Conservation (phyloP, 2,113 vertebrate genomes). For the Urocynchramus pylzowi region DNA sequence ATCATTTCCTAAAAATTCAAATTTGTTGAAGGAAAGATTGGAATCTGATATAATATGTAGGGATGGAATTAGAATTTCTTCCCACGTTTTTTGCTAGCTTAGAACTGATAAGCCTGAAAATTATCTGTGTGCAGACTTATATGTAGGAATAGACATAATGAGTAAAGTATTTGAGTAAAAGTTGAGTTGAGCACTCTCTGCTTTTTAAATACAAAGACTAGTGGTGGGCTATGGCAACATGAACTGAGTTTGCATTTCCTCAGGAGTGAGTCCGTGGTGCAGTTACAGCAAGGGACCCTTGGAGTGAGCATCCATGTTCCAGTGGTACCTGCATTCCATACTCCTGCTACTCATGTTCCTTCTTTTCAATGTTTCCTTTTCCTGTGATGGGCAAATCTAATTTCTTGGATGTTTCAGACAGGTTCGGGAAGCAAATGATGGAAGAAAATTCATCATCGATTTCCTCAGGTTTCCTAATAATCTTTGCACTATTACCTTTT, state of each 20-base stretch:
- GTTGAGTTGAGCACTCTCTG: not conserved
- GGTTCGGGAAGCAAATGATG: not conserved
- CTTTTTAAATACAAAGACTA: not conserved
- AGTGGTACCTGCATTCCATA: not conserved
- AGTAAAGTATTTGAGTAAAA: not conserved
- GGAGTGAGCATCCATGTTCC: not conserved
- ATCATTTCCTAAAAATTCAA: conserved; percentile 31
- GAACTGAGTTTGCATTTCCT: not conserved
- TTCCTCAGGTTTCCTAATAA: conserved; percentile 14
- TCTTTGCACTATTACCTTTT: conserved; percentile 43
- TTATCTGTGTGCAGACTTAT: not conserved
- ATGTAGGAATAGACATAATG: not conserved
- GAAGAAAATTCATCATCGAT: conserved; percentile 10
- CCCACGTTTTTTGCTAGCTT: not conserved
- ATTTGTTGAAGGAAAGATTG: conserved; percentile 8
- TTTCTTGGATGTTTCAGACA: not conserved
- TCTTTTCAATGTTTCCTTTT: not conserved
- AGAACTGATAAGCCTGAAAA: not conserved
- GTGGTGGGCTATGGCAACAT: not conserved
- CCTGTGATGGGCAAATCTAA: not conserved
- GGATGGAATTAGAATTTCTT: not conserved
- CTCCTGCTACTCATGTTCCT: not conserved
- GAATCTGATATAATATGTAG: not conserved
- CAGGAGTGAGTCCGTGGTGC: fast-evolving
- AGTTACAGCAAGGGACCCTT: not conserved